A percentile compares a stretch with the other conserved stretches of the same genome.
These are phyloP conservation scores for Hypocryptadius cinnamomeus DNA, from an alignment of 2,113 vertebrate species.

Conservation along the genomic window DNA sequence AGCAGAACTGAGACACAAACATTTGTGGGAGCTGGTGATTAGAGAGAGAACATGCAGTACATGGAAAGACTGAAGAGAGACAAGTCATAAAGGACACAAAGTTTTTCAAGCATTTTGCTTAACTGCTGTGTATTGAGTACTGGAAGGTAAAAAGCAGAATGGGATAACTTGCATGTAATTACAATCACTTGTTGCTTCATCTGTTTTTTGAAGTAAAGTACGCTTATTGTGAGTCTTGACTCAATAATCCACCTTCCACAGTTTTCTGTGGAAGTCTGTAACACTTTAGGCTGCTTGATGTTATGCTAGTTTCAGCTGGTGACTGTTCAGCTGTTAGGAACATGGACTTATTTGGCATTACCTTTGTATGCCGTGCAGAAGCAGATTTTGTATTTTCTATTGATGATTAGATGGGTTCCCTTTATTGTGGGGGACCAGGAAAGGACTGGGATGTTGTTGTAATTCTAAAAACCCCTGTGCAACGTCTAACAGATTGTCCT, in stretches of 20 bases:
- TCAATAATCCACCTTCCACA: neutral
- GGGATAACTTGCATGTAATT: neutral
- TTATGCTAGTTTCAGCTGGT: neutral
- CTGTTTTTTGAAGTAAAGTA: neutral
- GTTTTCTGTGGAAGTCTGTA: neutral
- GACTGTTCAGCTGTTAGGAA: neutral
- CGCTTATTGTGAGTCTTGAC: neutral
- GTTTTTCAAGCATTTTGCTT: neutral
- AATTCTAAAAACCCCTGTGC: neutral
- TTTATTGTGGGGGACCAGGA: neutral
- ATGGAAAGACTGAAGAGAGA: neutral
- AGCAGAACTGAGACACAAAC: neutral
- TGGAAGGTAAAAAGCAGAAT: neutral
- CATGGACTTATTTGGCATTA: neutral
- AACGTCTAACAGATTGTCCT: rapidly evolving
- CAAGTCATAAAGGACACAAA: neutral
- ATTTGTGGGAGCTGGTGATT: constrained; percentile 1
- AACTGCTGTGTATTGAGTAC: neutral
- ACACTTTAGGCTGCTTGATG: neutral
- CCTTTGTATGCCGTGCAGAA: neutral
- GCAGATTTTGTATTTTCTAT: neutral
- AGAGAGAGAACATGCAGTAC: neutral
- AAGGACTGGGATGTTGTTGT: neutral
- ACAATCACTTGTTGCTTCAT: neutral
- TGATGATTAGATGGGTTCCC: neutral